Evolutionary conservation across 1,140 invertebrate species (phyloP).

Genomic region (Mycetomoellerius zeteki): DNA sequence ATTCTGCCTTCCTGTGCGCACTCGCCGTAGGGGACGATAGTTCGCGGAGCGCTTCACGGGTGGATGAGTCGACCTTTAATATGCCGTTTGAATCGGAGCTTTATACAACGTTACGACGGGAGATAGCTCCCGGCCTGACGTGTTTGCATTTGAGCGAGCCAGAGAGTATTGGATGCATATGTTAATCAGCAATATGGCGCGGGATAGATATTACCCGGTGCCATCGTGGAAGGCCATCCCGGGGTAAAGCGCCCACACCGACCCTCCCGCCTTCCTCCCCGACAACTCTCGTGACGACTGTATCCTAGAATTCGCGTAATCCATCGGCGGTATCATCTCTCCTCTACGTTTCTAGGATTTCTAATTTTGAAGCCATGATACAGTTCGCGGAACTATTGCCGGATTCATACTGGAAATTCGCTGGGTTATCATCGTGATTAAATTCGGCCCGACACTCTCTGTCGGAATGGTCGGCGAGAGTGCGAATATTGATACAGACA

Average conservation of each 20-base stretch:
- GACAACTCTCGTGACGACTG: conserved; percentile 60
- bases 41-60: conserved; percentile 78
- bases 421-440: conserved; percentile 57
- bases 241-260: conserved; percentile 73
- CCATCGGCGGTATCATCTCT: conserved; percentile 41
- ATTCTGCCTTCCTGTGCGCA: conserved; percentile 50
- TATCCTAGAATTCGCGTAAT: conserved; percentile 70
- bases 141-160: conserved; percentile 84
- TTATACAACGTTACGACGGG: conserved; percentile 82
- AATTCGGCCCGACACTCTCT: conserved; percentile 41
- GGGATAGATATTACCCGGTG: conserved; percentile 82
- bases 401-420: conserved; percentile 34
- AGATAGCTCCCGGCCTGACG: conserved; percentile 82
- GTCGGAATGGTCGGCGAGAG: background rate
- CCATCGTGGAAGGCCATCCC: conserved; percentile 71
- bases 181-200: conserved; percentile 86
- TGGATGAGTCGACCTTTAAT: conserved; percentile 84
- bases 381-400: conserved; percentile 64
- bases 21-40: conserved; percentile 79
- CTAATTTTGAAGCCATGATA: conserved; percentile 74
- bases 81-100: conserved; percentile 85
- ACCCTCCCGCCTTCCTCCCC: conserved; percentile 18
- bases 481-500: conserved; percentile 22
- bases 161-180: conserved; percentile 84
- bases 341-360: conserved; percentile 74